Percentiles rank a stretch among this genome's conserved stretches.
Evolutionary conservation across 2,888 invertebrate species (phyloP).

Genomic region (Ganaspis brasiliensis): DNA sequence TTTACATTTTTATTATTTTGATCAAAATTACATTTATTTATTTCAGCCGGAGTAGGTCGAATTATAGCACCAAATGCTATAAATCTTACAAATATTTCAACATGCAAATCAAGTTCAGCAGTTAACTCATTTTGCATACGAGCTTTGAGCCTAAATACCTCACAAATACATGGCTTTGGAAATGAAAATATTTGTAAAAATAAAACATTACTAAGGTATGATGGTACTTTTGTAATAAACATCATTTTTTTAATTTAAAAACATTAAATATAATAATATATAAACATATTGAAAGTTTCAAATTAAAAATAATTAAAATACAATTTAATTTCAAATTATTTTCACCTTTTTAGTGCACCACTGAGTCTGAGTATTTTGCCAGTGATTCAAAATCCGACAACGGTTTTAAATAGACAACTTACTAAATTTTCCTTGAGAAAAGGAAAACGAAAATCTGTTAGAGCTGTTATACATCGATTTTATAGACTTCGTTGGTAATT

Average conservation of each 20-base stretch:
- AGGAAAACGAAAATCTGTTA: conserved; percentile 89
- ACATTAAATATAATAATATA: too few relatives aligned
- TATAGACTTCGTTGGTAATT: conserved; percentile 88
- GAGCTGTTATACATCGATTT: conserved; percentile 87
- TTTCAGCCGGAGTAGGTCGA: conserved; percentile 25
- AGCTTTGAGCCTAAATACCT: conserved; percentile 2
- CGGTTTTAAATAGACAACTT: conserved; percentile 82
- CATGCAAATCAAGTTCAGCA: conserved; percentile 1
- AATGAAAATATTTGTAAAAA: neutral
- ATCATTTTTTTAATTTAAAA: neutral
- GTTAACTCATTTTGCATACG: conserved; percentile 3
- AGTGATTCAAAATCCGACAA: conserved; percentile 19
- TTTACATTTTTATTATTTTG: too few relatives aligned
- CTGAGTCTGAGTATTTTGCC: conserved; percentile 32
- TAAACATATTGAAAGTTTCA: neutral
- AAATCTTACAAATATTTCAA: neutral
- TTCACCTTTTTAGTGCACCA: conserved; percentile 26
- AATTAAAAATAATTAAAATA: too few relatives aligned
- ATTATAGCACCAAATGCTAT: conserved; percentile 10
- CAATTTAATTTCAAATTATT: neutral
- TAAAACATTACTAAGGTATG: conserved; percentile 24
- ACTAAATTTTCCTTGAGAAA: conserved; percentile 88
- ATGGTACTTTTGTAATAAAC: neutral
- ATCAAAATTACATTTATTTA: neutral
- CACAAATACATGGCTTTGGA: conserved; percentile 7